These are phyloP conservation scores for Halcyon smyrnensis DNA, from an alignment of 2,797 vertebrate species.

Conservation along the genomic window DNA sequence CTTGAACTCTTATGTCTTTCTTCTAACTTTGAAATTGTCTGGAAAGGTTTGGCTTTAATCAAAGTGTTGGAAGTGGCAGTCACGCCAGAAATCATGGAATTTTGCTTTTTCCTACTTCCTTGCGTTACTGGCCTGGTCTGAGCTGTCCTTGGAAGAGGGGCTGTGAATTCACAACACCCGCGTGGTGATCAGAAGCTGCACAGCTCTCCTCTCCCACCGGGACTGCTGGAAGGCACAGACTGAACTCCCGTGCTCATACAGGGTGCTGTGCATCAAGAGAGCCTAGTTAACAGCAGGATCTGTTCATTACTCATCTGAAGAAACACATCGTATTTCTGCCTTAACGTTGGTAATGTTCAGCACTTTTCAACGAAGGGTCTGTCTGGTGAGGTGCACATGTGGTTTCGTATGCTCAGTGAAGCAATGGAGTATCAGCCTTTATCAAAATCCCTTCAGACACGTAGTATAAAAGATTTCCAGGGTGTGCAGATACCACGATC, in stretches of 20 bases:
- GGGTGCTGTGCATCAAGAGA: neutral
- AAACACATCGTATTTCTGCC: neutral
- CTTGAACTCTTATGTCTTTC: neutral
- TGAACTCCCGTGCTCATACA: neutral
- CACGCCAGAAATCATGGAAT: neutral
- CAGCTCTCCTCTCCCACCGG: accelerated
- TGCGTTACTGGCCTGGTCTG: neutral
- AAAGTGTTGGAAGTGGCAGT: neutral
- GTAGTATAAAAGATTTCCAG: neutral
- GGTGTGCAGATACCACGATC: neutral
- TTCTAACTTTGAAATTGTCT: neutral
- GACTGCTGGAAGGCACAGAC: neutral
- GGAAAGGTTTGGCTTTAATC: neutral
- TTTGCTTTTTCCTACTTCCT: neutral
- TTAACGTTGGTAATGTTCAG: neutral
- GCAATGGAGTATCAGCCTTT: neutral
- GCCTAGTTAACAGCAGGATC: neutral
- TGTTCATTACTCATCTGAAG: neutral
- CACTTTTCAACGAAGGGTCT: neutral
- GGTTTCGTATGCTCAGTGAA: neutral
- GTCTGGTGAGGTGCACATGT: accelerated
- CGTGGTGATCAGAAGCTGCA: neutral
- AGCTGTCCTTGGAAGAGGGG: neutral
- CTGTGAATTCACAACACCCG: neutral
- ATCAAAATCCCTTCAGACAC: neutral